A percentile compares a stretch with the other conserved stretches of the same genome.
Evolutionary conservation across 2,888 invertebrate genomes (phyloP).

Genomic region (Drosophila diplacantha): DNA sequence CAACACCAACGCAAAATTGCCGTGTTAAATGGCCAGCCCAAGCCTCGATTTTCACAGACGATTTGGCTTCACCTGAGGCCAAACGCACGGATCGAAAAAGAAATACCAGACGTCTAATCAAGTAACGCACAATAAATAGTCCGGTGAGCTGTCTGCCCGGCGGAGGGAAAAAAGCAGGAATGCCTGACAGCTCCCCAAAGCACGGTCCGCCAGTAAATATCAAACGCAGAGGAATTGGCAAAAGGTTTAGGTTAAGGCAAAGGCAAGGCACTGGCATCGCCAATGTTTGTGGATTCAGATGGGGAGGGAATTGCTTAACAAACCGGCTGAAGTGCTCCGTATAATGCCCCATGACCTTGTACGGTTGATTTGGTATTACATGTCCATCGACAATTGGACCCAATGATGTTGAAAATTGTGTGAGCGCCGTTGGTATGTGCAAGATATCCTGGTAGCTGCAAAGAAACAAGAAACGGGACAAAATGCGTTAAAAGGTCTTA

Average conservation of each 20-base stretch:
- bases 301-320: conserved; percentile 68
- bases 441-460: conserved; percentile 84
- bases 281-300: conserved; percentile 13
- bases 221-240: conserved; percentile 37
- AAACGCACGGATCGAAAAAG: conserved; percentile 7
- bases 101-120: conserved; percentile 68
- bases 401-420: conserved; percentile 89
- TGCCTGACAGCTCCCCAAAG: conserved; percentile 48
- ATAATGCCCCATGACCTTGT: conserved; percentile 85
- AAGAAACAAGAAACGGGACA: conserved; percentile 51
- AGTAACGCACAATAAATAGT: conserved; percentile 67
- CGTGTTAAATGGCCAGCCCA: conserved; percentile 43
- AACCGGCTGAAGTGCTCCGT: conserved; percentile 87
- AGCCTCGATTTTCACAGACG: conserved; percentile 58
- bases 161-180: conserved; percentile 16
- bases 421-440: conserved; percentile 82
- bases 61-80: conserved; percentile 62
- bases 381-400: conserved; percentile 93
- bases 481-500: conserved; percentile 61
- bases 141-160: conserved; percentile 39
- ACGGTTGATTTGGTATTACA: conserved; percentile 89
- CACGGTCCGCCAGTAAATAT: conserved; percentile 38
- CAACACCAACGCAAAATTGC: conserved; percentile 35
- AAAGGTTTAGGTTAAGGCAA: conserved; percentile 13
- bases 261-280: background rate